Evolutionary conservation across 2,797 vertebrate genomes (phyloP).

Genomic region (Lithobates sylvaticus): DNA sequence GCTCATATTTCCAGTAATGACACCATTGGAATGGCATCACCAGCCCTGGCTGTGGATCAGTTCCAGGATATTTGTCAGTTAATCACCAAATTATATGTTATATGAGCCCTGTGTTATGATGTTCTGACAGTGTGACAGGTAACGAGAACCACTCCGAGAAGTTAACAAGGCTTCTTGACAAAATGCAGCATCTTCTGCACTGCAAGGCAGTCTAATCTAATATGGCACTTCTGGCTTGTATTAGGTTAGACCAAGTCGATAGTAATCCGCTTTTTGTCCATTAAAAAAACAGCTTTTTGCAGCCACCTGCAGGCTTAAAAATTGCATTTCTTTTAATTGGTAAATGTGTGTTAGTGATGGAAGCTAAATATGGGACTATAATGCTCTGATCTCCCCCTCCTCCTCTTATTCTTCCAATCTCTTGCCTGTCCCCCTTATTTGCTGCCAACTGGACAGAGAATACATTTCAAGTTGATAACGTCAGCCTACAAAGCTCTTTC

Average conservation of each 20-base stretch:
- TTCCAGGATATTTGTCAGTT: neutral
- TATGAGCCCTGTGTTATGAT: neutral
- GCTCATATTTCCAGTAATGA: too few species aligned
- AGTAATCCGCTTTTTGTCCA: neutral
- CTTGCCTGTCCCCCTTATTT: neutral
- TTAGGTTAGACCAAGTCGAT: neutral
- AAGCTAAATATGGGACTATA: neutral
- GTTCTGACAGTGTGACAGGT: neutral
- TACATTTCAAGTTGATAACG: neutral
- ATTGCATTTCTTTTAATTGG: neutral
- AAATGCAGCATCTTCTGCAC: neutral
- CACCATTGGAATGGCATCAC: neutral
- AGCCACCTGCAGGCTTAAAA: constrained; percentile 4
- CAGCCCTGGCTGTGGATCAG: neutral
- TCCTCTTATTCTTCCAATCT: neutral
- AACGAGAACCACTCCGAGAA: neutral
- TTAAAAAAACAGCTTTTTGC: constrained; percentile 3
- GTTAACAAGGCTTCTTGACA: neutral
- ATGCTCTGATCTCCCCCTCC: neutral
- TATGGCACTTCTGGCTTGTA: neutral
- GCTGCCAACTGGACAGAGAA: too few species aligned
- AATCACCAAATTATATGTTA: neutral
- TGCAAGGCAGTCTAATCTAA: neutral
- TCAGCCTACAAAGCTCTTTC: neutral
- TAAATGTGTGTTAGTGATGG: neutral